phyloP scores from a whole-genome alignment of 2,113 vertebrate genomes.

The Cinclus cinclus region DNA sequence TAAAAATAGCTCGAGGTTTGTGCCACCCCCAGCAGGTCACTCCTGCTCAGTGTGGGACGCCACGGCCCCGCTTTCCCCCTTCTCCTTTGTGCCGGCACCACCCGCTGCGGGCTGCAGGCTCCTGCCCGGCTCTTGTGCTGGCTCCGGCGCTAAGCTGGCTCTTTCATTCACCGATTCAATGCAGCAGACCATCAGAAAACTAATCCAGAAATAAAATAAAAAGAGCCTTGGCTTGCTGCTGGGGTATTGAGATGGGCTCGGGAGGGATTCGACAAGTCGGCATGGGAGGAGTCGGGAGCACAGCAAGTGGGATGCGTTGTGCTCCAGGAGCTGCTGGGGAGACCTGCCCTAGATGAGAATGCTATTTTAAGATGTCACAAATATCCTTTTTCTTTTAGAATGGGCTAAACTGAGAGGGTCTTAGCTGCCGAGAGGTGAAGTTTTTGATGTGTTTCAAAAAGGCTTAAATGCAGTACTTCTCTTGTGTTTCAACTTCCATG shows the following conservation, averaged over 20 bases:
- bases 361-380: background rate
- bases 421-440: background rate
- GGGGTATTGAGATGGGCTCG: background rate
- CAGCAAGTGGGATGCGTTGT: background rate
- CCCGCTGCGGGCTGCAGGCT: background rate
- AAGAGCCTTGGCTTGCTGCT: background rate
- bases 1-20: background rate
- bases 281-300: background rate
- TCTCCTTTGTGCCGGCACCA: background rate
- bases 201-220: background rate
- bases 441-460: background rate
- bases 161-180: constrained; percentile 22
- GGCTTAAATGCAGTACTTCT: background rate
- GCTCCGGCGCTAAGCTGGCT: background rate
- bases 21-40: background rate
- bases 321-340: background rate
- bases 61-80: background rate
- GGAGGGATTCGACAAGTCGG: background rate
- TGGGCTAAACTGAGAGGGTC: background rate
- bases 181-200: constrained; percentile 19
- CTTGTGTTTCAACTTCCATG: background rate
- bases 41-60: background rate
- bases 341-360: background rate
- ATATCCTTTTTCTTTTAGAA: background rate
- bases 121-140: background rate